Base-by-base conservation (phyloP, 2,113 vertebrate genomes). In the Pterocles orientalis region DNA sequence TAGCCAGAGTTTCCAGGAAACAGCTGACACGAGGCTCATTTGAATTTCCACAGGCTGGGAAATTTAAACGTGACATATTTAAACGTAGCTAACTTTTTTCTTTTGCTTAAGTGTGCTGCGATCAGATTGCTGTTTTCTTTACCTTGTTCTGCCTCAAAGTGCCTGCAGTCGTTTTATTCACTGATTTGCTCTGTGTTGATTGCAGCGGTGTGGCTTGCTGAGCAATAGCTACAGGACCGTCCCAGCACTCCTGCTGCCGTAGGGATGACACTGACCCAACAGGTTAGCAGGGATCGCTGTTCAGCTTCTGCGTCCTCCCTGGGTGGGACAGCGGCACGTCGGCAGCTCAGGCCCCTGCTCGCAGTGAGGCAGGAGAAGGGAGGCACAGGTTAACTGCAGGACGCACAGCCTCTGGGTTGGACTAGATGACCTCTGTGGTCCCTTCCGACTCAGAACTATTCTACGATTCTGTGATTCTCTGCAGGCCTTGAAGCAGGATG, bases 291-390 rank as follows among this genome's bases (percentile, higher is more conserved):
- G 76, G 77, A 58, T 47, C 60, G 16, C 16, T 6, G 6, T 12
- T 75, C 70, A 53, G 47, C 56, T 51, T 47, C 70, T 64, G 81
- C 1, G 0, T 69, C 78, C 84, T n/a, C 1, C 2, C 19, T 3
- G 8, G 29, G 21, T 47, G 72, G 71, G 65, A 12, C 56, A 45
- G 5, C 2, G 0, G 60, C 2, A 0, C 43, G 69, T 14, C 8
- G 9, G 16, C 65, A 5, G 36, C 1, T 0, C 90, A 54, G 56
- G 81, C 48, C 73, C 41, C 25, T 54, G 72, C 81, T 10, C 0
- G 28, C 60, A 3, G 4, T 0, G 0, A 33, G 54, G 7, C 69
- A 31, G 34, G 2, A 15, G 1, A 10, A 41, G 65, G 34, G 41
- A 84, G 77, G 39, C 18, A 34, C 25, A 1, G 6, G 2, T 1